phyloP scores from a whole-genome alignment of 2,113 vertebrate species.

The Struthio camelus region DNA sequence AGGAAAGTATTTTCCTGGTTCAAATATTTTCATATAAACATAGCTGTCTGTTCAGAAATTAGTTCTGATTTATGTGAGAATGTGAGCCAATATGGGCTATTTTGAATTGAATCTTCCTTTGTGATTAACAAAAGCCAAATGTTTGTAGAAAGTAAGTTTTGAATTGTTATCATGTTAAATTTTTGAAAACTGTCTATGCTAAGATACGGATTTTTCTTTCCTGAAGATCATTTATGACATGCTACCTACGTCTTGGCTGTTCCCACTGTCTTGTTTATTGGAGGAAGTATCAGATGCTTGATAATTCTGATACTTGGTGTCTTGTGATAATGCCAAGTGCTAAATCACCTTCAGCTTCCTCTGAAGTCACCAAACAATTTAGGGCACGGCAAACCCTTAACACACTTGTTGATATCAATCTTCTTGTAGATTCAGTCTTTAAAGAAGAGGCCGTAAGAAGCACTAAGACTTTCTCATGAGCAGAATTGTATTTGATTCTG shows the following conservation, averaged over 20 bases:
- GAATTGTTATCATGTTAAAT: background rate
- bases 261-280: background rate
- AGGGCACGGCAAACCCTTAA: background rate
- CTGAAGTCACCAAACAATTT: background rate
- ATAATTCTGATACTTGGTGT: background rate
- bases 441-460: conserved; percentile 37
- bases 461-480: conserved; percentile 14
- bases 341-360: background rate
- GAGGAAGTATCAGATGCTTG: background rate
- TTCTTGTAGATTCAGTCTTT: background rate
- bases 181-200: background rate
- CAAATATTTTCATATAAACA: background rate
- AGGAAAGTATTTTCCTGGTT: background rate
- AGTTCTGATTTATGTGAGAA: background rate
- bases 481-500: background rate
- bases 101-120: conserved; percentile 16
- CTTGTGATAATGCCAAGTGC: background rate
- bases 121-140: conserved; percentile 13
- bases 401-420: background rate
- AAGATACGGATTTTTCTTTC: background rate
- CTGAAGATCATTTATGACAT: background rate
- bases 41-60: background rate
- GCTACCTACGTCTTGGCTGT: background rate
- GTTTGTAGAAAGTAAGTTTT: background rate
- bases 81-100: background rate